Conservation (phyloP, 2,888 invertebrate species). For the Troides oblongomaculatus region DNA sequence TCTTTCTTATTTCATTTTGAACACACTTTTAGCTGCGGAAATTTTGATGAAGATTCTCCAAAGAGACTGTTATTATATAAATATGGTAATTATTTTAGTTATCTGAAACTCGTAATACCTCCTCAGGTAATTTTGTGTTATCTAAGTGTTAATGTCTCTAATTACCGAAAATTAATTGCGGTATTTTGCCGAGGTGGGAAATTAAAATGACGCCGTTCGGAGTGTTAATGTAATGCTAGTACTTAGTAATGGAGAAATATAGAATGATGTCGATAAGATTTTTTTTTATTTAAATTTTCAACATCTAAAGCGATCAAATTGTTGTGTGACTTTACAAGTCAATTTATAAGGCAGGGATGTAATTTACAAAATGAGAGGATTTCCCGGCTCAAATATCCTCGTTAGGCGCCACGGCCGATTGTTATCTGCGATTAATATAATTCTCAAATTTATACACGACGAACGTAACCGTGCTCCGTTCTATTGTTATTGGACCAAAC, state of each 20-base stretch:
- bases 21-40: neutral
- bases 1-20: slow-evolving; percentile 20
- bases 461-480: slow-evolving; percentile 45
- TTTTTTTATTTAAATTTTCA: too few species aligned
- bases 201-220: slow-evolving; percentile 2
- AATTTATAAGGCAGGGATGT: slow-evolving; percentile 30
- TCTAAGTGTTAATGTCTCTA: slow-evolving; percentile 70
- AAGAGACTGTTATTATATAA: slow-evolving; percentile 60
- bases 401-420: slow-evolving; percentile 40
- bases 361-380: slow-evolving; percentile 15
- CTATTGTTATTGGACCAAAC: slow-evolving; percentile 61
- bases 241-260: neutral
- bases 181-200: slow-evolving; percentile 24
- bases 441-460: slow-evolving; percentile 70
- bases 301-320: neutral
- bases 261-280: neutral
- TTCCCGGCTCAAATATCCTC: slow-evolving; percentile 25
- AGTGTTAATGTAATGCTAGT: neutral
- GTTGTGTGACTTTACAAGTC: slow-evolving; percentile 44
- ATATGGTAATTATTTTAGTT: slow-evolving; percentile 68
- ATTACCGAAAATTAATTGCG: slow-evolving; percentile 66
- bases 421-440: slow-evolving; percentile 70
- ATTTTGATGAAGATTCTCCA: slow-evolving; percentile 40
- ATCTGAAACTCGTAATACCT: slow-evolving; percentile 64
- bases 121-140: slow-evolving; percentile 67